These are phyloP conservation scores for Crotalus tigris DNA, from an alignment of 2,113 vertebrate genomes.

Conservation along the genomic window DNA sequence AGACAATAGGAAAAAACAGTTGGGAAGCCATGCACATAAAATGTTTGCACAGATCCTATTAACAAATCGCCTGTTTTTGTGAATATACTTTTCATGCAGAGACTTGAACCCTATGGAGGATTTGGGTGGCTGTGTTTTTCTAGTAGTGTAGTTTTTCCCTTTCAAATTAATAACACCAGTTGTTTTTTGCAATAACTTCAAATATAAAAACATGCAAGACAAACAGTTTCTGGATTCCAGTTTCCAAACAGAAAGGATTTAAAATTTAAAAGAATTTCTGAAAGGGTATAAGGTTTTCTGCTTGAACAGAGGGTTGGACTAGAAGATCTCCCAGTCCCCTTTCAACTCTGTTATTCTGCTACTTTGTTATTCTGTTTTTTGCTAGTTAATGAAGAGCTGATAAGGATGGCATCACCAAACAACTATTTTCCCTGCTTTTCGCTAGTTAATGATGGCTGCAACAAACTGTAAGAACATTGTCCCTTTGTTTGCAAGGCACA, in stretches of 20 bases:
- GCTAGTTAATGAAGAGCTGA: not conserved
- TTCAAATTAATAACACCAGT: slow-evolving; percentile 8
- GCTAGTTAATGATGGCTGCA: not conserved
- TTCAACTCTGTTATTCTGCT: not conserved
- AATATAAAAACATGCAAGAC: not conserved
- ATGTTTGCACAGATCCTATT: slow-evolving; percentile 40
- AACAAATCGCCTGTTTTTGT: slow-evolving; percentile 38
- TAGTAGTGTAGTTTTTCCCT: not conserved
- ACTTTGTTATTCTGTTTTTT: not conserved
- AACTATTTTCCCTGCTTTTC: not conserved
- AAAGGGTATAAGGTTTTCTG: not conserved
- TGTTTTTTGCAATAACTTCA: not conserved
- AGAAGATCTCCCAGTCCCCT: not conserved
- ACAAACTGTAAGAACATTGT: not conserved
- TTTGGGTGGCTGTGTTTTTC: slow-evolving; percentile 1
- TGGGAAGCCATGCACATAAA: slow-evolving; percentile 48
- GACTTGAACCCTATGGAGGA: slow-evolving; percentile 29
- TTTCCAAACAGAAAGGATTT: not conserved
- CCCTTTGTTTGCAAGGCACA: not conserved
- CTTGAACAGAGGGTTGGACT: not conserved
- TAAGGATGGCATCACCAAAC: not conserved
- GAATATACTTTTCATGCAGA: not conserved
- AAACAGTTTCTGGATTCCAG: not conserved
- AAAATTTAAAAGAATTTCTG: not conserved
- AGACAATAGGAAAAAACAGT: slow-evolving; percentile 56